Base-by-base conservation (phyloP, 2,113 vertebrate genomes). In the Papio anubis region DNA sequence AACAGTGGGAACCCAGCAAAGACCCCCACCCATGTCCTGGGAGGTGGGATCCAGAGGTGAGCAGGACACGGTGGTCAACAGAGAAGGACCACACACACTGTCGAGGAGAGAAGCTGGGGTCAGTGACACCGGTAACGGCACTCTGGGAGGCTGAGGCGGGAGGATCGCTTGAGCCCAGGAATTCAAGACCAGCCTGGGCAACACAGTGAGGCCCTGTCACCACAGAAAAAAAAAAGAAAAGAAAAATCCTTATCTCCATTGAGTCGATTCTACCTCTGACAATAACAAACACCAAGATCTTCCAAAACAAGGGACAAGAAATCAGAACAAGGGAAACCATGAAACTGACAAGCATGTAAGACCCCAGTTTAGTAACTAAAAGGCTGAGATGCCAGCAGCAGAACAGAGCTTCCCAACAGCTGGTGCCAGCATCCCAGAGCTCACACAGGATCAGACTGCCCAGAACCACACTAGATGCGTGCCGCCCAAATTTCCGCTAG, bases 351-450 rank as follows among this genome's bases (percentile, higher is more conserved):
- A 23, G 40, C 8, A 21, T 38, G 0, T 3, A 30, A 52, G 78
- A 89, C 57, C 35, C 87, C 17, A 1, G 27, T 7, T 68, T 35
- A 20, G 32, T 18, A 50, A 18, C 12, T 45, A 45, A 45, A 76
- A 76, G 21, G 0, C 14, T 27, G 16, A 32, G 16, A 6, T 2
- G 40, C 3, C 20, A 18, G n/a, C 18, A 25, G 23, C 5, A 48
- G 32, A 13, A 27, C 16, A 12, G 30, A 18, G 66, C 4, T 7
- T 21, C 70, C 73, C 3, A 0, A n/a, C 0, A 10, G 38, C 73
- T 17, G 2, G 90, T n/a, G 8, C 18, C 38, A 1, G 32, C 1
- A 2, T 17, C 57, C 45, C 0, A 3, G 30, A 2, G 21, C 86
- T 1, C 16, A 30, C 18, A 7, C 1, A 18, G 35, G 14, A 35